Evolutionary conservation across 92 coral and sea anemone genomes (phyloP).

Genomic region (Porites rus): DNA sequence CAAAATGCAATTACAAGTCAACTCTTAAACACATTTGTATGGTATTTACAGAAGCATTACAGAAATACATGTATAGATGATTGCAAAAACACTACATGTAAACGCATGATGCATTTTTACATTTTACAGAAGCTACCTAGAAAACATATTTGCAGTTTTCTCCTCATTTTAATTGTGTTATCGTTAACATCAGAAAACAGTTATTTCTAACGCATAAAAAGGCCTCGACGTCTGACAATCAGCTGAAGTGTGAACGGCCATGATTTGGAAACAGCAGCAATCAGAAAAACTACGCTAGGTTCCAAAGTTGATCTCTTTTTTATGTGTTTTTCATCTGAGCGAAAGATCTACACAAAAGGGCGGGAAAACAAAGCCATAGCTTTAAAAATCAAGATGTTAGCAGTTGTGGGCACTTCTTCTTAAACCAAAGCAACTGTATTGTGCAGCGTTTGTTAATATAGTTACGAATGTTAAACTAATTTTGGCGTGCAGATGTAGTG

Average conservation of each 20-base stretch:
- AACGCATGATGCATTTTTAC: neutral
- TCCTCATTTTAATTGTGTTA: neutral
- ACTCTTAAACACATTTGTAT: conserved; percentile 6
- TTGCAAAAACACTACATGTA: neutral
- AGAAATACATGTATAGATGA: neutral
- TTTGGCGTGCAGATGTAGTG: conserved; percentile 12
- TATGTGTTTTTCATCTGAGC: conserved; percentile 15
- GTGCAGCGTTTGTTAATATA: neutral
- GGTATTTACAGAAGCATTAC: conserved; percentile 31
- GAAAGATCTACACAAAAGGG: neutral
- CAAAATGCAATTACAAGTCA: conserved; percentile 9
- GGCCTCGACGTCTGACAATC: neutral
- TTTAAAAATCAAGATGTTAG: neutral
- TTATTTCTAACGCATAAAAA: neutral
- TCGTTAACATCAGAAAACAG: neutral
- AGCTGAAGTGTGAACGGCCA: conserved; percentile 7
- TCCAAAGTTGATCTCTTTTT: neutral
- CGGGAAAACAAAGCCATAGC: neutral
- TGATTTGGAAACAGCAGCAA: conserved; percentile 9
- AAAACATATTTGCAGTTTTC: neutral
- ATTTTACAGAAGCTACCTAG: neutral
- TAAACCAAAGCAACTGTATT: neutral
- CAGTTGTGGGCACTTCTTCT: neutral
- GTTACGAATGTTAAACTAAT: conserved; percentile 21
- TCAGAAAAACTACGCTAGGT: neutral